These are phyloP conservation scores for Platycercus adscitus DNA, from an alignment of 2,113 vertebrate genomes.

Conservation along the genomic window DNA sequence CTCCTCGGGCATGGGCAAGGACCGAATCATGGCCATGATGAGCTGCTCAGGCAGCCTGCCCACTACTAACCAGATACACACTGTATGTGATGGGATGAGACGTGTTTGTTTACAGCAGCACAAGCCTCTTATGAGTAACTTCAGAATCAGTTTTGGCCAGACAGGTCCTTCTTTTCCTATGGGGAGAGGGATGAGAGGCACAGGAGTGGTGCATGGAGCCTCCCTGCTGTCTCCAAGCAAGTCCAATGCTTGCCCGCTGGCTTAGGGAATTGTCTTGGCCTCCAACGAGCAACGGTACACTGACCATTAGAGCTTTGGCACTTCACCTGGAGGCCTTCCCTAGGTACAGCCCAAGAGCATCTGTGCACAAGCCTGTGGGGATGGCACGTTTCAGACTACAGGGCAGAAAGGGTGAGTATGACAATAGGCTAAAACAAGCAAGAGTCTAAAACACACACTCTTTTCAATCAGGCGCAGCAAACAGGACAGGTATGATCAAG, in stretches of 20 bases:
- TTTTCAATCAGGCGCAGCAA: not conserved
- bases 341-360: too few species aligned
- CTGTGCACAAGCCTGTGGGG: rapidly evolving
- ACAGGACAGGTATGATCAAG: not conserved
- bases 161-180: not conserved
- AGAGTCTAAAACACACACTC: not conserved
- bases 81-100: not conserved
- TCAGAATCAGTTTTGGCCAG: not conserved
- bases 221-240: rapidly evolving
- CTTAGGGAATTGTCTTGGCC: not conserved
- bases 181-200: not conserved
- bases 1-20: not conserved
- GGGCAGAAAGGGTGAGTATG: not conserved
- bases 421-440: rapidly evolving
- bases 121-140: not conserved
- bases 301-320: not conserved
- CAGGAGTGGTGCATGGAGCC: rapidly evolving
- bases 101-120: not conserved
- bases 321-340: not conserved
- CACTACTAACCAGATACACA: not conserved
- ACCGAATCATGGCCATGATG: rapidly evolving
- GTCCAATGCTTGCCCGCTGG: not conserved
- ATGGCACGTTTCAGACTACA: rapidly evolving
- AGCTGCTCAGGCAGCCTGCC: not conserved
- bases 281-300: not conserved